Base-by-base conservation (phyloP, 2,888 invertebrate species). In the Nemotelus nigrinus region DNA sequence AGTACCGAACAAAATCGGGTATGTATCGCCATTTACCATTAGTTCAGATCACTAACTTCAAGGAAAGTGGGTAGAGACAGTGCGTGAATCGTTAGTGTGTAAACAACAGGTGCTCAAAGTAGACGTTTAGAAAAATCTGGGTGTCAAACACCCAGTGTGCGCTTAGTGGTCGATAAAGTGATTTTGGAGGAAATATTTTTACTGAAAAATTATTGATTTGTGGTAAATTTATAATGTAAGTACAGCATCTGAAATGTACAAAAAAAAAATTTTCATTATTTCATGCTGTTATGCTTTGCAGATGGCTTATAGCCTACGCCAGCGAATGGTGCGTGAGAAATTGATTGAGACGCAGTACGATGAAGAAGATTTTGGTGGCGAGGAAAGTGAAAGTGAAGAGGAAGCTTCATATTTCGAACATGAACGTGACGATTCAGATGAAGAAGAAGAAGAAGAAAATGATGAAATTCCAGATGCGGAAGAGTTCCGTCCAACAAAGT, bases 121-220 rank as follows among this genome's bases (percentile, higher is more conserved):
- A 57, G 57, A 57, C 57, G 7, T 57, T 57, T 57, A 2, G 57
- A 10, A 57, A 57, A 57, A 57, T 57, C 57, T 2, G 1, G 57
- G 57, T 57, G 57, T 57, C 57, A 57, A 57, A 57, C 57, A 57
- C 57, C 57, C 57, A 57, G 57, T 57, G 57, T 5, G 57, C 57
- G 2, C 57, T 57, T 57, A 57, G 57, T 57, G 57, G 57, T 57
- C 10, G 57, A 57, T 8, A 57, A 57, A 57, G 57, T 57, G 57
- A 57, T 57, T 57, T 57, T 4, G 2, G 57, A 57, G 57, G 2
- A 57, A 57, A 57, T 57, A 57, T 57, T 57, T 57, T 10, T 57
- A 57, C 57, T 57, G 57, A 57, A 57, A 57, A 57, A 57, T 57
- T 57, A 57, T 57, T 57, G 57, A 8, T 57, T 57, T 57, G 10